Percentiles rank a stretch among this genome's conserved stretches.
Evolutionary conservation across 2,113 vertebrate species (phyloP).

Genomic region (Numenius arquata): DNA sequence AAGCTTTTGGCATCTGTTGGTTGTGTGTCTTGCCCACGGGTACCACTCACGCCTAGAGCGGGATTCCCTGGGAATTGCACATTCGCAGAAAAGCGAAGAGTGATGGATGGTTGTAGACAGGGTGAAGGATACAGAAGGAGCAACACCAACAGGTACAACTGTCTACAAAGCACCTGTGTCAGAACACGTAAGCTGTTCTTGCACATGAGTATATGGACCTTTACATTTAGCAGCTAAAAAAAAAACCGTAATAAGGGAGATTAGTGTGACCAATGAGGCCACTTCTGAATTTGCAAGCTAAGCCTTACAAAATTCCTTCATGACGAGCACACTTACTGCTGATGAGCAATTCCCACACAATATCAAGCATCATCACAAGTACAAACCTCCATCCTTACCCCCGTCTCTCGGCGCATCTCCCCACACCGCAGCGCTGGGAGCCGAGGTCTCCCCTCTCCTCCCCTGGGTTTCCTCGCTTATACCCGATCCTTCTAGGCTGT

Average conservation of each 20-base stretch:
- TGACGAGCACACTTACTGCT: fast-evolving
- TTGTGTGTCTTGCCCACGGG: fast-evolving
- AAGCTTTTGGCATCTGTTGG: neutral
- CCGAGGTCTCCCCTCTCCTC: fast-evolving
- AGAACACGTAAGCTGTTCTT: neutral
- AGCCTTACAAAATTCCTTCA: neutral
- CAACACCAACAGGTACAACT: neutral
- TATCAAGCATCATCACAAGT: fast-evolving
- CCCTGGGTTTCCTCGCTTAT: fast-evolving
- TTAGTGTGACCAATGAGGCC: neutral
- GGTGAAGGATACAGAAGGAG: neutral
- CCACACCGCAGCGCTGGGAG: too few relatives aligned
- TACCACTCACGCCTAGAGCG: fast-evolving
- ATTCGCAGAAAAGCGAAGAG: fast-evolving
- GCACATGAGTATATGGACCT: too few relatives aligned
- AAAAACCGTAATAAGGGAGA: neutral
- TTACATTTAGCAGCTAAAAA: neutral
- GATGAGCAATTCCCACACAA: neutral
- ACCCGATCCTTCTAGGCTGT: fast-evolving
- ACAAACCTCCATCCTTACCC: too few relatives aligned
- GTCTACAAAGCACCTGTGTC: fast-evolving
- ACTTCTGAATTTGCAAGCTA: neutral
- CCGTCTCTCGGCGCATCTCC: fast-evolving
- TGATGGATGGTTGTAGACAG: fast-evolving
- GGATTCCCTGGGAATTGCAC: fast-evolving